These are phyloP conservation scores for Pararge aegeria DNA, from an alignment of 1,140 invertebrate genomes.

Conservation along the genomic window DNA sequence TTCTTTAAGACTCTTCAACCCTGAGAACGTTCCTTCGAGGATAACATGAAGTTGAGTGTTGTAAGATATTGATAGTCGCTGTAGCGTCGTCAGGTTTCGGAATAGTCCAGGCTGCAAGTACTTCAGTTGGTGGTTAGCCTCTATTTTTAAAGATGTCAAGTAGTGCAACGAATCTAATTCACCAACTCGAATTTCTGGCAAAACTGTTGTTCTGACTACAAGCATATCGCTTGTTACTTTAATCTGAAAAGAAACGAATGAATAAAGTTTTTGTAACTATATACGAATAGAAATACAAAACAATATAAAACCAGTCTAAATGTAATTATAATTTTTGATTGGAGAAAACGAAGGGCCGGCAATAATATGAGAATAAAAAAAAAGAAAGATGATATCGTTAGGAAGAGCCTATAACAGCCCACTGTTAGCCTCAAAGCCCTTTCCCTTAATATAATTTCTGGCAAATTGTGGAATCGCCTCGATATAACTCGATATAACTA, in stretches of 20 bases:
- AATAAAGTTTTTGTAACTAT: not conserved
- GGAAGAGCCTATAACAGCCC: no score
- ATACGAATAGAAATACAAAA: no score
- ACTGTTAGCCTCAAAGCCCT: no score
- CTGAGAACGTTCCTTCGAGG: slow-evolving; percentile 50
- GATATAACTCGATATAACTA: no score
- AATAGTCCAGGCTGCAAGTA: slow-evolving; percentile 58
- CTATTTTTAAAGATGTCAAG: slow-evolving; percentile 55
- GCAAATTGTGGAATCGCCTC: no score
- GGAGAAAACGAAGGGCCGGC: no score
- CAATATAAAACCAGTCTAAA: no score
- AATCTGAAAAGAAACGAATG: slow-evolving; percentile 42
- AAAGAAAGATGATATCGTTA: no score
- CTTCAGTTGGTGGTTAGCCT: slow-evolving; percentile 62
- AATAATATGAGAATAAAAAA: no score
- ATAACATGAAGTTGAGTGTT: slow-evolving; percentile 49
- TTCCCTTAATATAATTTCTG: no score
- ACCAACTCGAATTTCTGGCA: slow-evolving; percentile 44
- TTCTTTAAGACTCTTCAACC: slow-evolving; percentile 59
- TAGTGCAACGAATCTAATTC: slow-evolving; percentile 46
- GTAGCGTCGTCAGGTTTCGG: slow-evolving; percentile 51
- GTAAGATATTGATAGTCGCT: slow-evolving; percentile 65
- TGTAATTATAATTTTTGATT: no score
- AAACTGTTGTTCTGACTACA: slow-evolving; percentile 59
- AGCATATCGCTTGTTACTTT: slow-evolving; percentile 43